A percentile compares a stretch with the other conserved stretches of the same genome.
phyloP scores from a whole-genome alignment of 2,888 invertebrate species.

The Entomobrya multifasciata region DNA sequence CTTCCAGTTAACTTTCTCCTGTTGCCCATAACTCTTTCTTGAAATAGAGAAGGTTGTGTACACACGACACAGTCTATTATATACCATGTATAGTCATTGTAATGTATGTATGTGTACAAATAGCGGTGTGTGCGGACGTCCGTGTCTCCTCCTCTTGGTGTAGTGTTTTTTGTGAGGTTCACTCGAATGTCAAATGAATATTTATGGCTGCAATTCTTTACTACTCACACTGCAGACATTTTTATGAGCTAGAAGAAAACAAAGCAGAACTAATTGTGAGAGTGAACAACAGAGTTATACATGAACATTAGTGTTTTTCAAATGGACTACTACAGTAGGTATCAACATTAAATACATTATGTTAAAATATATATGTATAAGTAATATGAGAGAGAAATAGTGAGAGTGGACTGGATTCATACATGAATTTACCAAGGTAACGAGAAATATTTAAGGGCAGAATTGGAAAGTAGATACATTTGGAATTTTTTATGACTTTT shows the following conservation, averaged over 20 bases:
- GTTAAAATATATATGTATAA: background rate
- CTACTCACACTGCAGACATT: conserved; percentile 7
- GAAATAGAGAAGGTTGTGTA: background rate
- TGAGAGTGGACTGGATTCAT: too few species aligned
- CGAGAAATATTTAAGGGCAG: too few species aligned
- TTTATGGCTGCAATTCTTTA: conserved; percentile 37
- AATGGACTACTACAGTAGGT: too few species aligned
- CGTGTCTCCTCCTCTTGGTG: background rate
- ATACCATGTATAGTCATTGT: too few species aligned
- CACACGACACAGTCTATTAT: too few species aligned
- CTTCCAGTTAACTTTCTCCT: conserved; percentile 6
- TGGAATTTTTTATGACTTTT: background rate
- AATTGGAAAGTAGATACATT: too few species aligned
- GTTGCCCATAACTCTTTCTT: conserved; percentile 17
- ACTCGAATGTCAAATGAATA: conserved; percentile 45
- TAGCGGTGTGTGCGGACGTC: background rate
- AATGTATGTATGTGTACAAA: too few species aligned
- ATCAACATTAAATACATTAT: too few species aligned
- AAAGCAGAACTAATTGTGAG: background rate
- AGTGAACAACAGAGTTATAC: too few species aligned
- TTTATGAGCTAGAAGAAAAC: conserved; percentile 9
- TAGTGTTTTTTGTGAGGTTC: background rate
- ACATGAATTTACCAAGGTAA: too few species aligned
- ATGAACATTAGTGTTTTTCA: too few species aligned
- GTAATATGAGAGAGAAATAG: too few species aligned